Base-by-base conservation (phyloP, 1,140 invertebrate genomes). In the Drosophila tsacasi region DNA sequence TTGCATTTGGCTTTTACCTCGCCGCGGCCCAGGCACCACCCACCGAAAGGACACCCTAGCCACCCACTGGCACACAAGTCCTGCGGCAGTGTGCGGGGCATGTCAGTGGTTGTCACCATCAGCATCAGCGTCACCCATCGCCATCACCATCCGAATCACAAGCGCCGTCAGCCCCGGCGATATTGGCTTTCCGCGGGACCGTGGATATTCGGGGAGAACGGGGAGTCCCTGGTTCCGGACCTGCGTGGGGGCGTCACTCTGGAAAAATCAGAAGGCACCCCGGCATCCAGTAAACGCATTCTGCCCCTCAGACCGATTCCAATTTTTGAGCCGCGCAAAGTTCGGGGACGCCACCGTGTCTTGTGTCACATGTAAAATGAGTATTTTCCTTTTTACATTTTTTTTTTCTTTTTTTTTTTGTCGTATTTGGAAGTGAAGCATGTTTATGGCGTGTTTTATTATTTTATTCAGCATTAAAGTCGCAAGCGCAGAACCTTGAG, bases 71-170 rank as follows among this genome's bases (percentile, higher is more conserved):
- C 50, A 25, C 30, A n/a, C 64, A 21, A 35, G 63, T 30, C 69
- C 69, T 66, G 67, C 54, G 67, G 60, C 63, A 52, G 40, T 64
- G 50, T 68, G 71, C 60, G 54, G 65, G 64, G 44, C 84, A 81
- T 89, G 84, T 89, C 85, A 84, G 81, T 84, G 85, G 75, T 74
- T 89, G 85, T 89, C 85, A 90, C 85, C 85, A 90, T 89, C 85
- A 85, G 49, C 64, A 68, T 69, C 75, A 57, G 69, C 76, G 32
- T 83, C 80, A 83, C 74, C 73, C 82, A 68, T 75, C 67, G 19
- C 46, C 55, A 69, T 61, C 68, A 47, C 54, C 54, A 39, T 61
- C 54, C 67, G 64, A 77, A 39, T 79, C 76, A 81, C 68, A 49
- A 58, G 65, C 52, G 67, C 73, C 82, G 73, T 78, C 72, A 84